These are phyloP conservation scores for Heliconius himera DNA, from an alignment of 1,140 invertebrate species.

Conservation along the genomic window DNA sequence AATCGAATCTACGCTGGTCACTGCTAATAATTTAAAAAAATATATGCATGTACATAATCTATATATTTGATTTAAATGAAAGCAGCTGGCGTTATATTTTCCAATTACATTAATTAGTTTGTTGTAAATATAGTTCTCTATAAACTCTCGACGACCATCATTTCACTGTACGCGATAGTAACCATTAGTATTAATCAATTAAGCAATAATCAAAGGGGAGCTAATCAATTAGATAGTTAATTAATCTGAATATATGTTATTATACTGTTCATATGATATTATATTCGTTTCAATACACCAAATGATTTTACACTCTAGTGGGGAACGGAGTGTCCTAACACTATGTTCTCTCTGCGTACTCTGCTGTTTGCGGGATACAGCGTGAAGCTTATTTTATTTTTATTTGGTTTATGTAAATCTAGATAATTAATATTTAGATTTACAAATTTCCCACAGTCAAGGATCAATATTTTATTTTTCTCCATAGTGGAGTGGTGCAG, in stretches of 20 bases:
- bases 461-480: too few species aligned
- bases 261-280: not conserved
- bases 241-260: conserved; percentile 25
- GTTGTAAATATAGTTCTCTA: not conserved
- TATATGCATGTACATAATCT: too few species aligned
- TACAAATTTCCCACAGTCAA: too few species aligned
- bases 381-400: too few species aligned
- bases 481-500: too few species aligned
- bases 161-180: conserved; percentile 12
- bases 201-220: conserved; percentile 22
- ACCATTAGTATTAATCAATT: conserved; percentile 20
- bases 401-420: too few species aligned
- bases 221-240: conserved; percentile 28
- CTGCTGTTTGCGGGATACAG: too few species aligned
- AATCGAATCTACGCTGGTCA: too few species aligned
- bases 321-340: too few species aligned
- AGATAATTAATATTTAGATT: too few species aligned
- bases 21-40: too few species aligned
- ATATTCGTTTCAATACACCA: not conserved
- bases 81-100: not conserved
- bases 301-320: not conserved
- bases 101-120: not conserved
- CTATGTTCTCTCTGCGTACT: too few species aligned
- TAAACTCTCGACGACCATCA: not conserved
- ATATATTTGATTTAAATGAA: not conserved